Evolutionary conservation across 2,888 invertebrate species (phyloP), one percentile per base, ranked within the genome.

Genomic region (Mermis nigrescens): DNA sequence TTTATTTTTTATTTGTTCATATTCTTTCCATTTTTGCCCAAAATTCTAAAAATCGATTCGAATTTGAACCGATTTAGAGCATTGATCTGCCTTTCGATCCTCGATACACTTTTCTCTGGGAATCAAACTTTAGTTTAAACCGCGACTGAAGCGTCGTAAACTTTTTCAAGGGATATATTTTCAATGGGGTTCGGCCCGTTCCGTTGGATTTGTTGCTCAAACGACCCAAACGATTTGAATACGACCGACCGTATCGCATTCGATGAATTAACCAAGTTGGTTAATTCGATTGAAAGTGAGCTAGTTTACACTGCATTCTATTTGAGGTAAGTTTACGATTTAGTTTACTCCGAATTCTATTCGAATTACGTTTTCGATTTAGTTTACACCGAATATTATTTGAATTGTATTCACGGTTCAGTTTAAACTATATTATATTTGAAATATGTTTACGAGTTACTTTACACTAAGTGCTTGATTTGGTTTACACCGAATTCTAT

Each of bases 131-230:
- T 52, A 52, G 26, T n/a, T 52, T 7, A 52, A 52, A 7, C 7
- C 52, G 7, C n/a, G 7, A 15, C n/a, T n/a, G n/a, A n/a, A n/a
- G n/a, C n/a, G n/a, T n/a, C 12, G 55, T 19, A 27, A 7, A 27
- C 31, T 31, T 46, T 59, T 64, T 65, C 19, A 65, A 77, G 77
- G 1, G 80, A 81, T 65, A 79, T 81, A 46, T 81, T 81, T 70
- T 80, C 80, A 0, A 71, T 81, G 57, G 81, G 81, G n/a, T 81
- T 81, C 68, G 81, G 81, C 12, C 81, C 81, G 1, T 81, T 81
- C 69, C 74, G 81, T 28, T 81, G 81, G 81, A 78, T 81, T 1
- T 81, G 80, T 66, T 77, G 79, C 1, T 80, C 80, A 1, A 76
- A 77, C n/a, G 68, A 73, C 19, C 68, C 71, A 0, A 65, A 67